Evolutionary conservation across 2,113 vertebrate genomes (phyloP), one percentile per base, ranked within the genome.

Genomic region (Festucalex cinctus): DNA sequence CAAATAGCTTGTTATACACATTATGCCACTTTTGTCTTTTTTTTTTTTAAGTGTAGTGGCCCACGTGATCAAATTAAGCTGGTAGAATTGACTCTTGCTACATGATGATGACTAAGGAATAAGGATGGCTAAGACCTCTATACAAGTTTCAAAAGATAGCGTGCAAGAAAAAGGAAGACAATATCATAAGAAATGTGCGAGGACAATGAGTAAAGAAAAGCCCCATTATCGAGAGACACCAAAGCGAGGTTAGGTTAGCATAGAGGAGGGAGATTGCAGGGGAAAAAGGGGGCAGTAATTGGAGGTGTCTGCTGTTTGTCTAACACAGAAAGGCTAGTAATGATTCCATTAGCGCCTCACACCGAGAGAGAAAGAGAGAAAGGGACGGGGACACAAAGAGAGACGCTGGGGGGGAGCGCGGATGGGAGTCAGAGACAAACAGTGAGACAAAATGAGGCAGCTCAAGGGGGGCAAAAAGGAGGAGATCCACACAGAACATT

Each of bases 221-320:
- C 64, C 61, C 80, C 69, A 86, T 86, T 83, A 85, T 76, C 75
- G 76, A 73, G 73, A 68, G 79, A 83, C 78, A 70, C 70, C 66
- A 49, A 73, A 71, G 68, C 70, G 63, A 68, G 79, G 86, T 78
- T 81, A 74, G 82, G 85, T 82, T 80, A 77, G 72, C 68, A 70
- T 70, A 76, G 73, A 65, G 78, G 64, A 80, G 76, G 73, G 74
- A 73, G 85, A 83, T 81, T 66, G 78, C 66, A 70, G 44, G 57
- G 65, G 73, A 75, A 81, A 86, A 79, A 35, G 69, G n/a, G 81
- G 60, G 81, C 76, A 53, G 69, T 89, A 88, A 88, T 89, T 88
- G 85, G 85, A 84, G 83, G 83, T 86, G 87, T 85, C 85, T 90
- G 86, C 83, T 87, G 86, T 87, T 90, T 90, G 85, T 88, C 85